Percentiles rank a stretch among this genome's conserved stretches.
phyloP scores from a whole-genome alignment of 2,113 vertebrate species.

The Coracopsis vasa region DNA sequence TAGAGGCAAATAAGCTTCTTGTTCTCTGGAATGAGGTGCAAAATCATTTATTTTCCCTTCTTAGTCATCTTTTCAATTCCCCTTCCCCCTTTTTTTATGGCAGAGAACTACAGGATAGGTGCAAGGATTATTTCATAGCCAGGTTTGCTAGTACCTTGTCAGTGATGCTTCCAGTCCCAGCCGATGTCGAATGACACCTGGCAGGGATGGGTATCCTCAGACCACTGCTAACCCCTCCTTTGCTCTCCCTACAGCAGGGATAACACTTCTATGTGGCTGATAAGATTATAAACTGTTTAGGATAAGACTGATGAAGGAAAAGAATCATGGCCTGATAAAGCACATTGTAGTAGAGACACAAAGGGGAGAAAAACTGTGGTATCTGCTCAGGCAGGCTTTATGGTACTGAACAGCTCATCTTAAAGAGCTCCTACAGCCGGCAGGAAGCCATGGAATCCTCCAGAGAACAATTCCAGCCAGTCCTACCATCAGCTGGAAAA shows the following conservation, averaged over 20 bases:
- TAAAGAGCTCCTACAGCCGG: not conserved
- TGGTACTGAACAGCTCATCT: not conserved
- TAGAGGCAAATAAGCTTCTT: not conserved
- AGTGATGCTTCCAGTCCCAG: not conserved
- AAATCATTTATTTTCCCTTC: not conserved
- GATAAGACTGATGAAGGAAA: not conserved
- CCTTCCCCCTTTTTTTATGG: not conserved
- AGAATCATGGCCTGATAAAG: not conserved
- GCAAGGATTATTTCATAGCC: not conserved
- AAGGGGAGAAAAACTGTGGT: not conserved
- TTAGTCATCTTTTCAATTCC: not conserved
- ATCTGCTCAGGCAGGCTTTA: not conserved
- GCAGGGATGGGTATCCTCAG: not conserved
- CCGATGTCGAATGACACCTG: not conserved
- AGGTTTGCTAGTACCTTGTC: not conserved
- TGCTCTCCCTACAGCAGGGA: not conserved
- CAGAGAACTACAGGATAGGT: not conserved
- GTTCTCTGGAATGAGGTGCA: not conserved
- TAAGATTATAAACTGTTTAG: not conserved
- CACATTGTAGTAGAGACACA: not conserved
- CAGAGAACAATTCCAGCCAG: not conserved
- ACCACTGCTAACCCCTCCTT: not conserved
- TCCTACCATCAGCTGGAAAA: not conserved
- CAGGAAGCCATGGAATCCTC: not conserved
- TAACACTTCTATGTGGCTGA: not conserved